phyloP scores from a whole-genome alignment of 2,888 invertebrate species.

The Drosophila setosimentum region DNA sequence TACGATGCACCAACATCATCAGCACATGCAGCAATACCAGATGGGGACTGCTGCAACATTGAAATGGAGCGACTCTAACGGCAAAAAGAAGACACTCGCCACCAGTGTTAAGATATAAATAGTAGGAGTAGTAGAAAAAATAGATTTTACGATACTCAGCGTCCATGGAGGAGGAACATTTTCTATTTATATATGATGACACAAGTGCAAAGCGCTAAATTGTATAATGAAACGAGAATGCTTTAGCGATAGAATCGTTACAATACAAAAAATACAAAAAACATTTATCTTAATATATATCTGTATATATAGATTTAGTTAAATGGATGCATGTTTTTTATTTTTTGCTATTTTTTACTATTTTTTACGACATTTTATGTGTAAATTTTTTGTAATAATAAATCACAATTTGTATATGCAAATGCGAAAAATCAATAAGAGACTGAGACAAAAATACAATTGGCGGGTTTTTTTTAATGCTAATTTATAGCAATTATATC shows the following conservation, averaged over 20 bases:
- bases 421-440: conserved; percentile 56
- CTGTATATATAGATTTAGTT: neutral
- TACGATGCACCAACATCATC: conserved; percentile 32
- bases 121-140: conserved; percentile 11
- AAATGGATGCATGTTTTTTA: neutral
- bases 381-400: conserved; percentile 38
- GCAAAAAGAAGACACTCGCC: neutral
- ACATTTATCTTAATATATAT: conserved; percentile 11
- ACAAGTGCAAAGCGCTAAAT: conserved; percentile 28
- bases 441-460: neutral
- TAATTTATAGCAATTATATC: conserved; percentile 60
- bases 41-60: conserved; percentile 57
- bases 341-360: conserved; percentile 11
- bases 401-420: neutral
- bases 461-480: neutral
- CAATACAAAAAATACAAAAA: neutral
- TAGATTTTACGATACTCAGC: conserved; percentile 53
- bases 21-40: conserved; percentile 9
- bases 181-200: conserved; percentile 30
- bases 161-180: conserved; percentile 24
- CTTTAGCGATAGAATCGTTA: conserved; percentile 8
- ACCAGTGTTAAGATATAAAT: conserved; percentile 20
- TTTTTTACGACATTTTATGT: conserved; percentile 35
- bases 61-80: conserved; percentile 74
- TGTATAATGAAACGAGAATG: conserved; percentile 14